Evolutionary conservation across 1,140 invertebrate genomes (phyloP).

Genomic region (Sycophaga agraensis): DNA sequence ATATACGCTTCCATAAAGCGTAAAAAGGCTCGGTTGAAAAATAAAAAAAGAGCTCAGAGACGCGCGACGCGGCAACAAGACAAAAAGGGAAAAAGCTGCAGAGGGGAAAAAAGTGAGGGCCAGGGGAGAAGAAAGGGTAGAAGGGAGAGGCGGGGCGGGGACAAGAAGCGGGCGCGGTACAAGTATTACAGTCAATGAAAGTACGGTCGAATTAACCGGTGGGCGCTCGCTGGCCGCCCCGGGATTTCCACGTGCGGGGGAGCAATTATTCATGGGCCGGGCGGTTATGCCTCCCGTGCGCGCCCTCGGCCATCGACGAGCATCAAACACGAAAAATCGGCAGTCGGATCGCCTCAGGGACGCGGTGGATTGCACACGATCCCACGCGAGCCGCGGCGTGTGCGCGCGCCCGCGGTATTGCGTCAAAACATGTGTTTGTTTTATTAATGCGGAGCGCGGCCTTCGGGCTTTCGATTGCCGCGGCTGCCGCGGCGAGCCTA

Average conservation of each 20-base stretch:
- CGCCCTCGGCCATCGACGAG: background rate
- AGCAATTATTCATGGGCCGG: constrained; percentile 4
- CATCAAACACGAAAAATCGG: constrained; percentile 15
- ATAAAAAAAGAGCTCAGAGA: background rate
- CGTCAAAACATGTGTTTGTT: constrained; percentile 51
- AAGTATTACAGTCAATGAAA: background rate
- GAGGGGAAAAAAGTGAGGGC: too few relatives aligned
- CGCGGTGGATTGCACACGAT: background rate
- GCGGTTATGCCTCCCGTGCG: constrained; percentile 2
- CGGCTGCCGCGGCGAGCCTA: too few relatives aligned
- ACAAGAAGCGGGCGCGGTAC: too few relatives aligned
- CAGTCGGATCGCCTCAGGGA: constrained; percentile 6
- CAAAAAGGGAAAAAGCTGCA: too few relatives aligned
- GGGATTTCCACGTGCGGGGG: constrained; percentile 4
- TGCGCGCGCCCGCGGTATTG: constrained; percentile 39
- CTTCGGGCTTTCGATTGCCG: constrained; percentile 40
- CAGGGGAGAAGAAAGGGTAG: too few relatives aligned
- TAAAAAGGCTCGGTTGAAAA: background rate
- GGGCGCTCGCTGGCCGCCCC: background rate
- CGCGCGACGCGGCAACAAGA: too few relatives aligned
- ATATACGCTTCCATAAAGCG: too few relatives aligned
- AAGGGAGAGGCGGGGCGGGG: too few relatives aligned
- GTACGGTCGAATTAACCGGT: background rate
- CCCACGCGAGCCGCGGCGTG: background rate
- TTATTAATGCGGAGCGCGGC: constrained; percentile 47